Evolutionary conservation across 2,888 invertebrate genomes (phyloP), one percentile per base, ranked within the genome.

Genomic region (Escarpia spicata): DNA sequence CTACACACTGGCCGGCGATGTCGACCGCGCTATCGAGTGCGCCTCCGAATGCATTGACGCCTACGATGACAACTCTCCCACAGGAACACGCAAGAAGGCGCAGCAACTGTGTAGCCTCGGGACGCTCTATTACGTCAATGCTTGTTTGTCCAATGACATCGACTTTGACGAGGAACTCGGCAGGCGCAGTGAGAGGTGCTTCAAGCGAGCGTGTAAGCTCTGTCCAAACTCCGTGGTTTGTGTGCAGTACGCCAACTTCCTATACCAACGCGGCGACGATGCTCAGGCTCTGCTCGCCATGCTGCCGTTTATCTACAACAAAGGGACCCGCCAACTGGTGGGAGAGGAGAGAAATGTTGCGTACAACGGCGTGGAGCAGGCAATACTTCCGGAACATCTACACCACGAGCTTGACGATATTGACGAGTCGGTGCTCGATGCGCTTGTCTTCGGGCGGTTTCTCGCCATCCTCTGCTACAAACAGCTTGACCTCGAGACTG

Each of bases 91-190:
- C 12, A 96, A 96, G 58, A 95, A 96, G 95, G 95, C 95, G 52
- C 94, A 94, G 37, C 95, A 95, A 0, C 94, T 96, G 89, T 95
- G 96, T 31, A 95, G 95, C 92, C 94, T 96, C 75, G 96, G 95
- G 31, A 95, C 95, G n/a, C 95, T 96, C 94, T 96, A 95, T 93
- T 96, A 96, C 93, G 96, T 96, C 9, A 96, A 96, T 93, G 96
- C 96, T 8, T 96, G 96, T 93, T 94, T 96, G 44, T 95, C 95
- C 58, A 95, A 96, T 52, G 95, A 95, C 91, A 94, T 95, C 2
- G 95, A 95, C 26, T 95, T 95, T 43, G 95, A 95, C 93, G 93
- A 95, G 43, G 94, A 95, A 91, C 95, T 96, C 95, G 95, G 95
- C 31, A 93, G 95, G 8, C 94, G 94, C 37, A 95, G 96, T 52